These are phyloP conservation scores for Silvanus unidentatus DNA, from an alignment of 2,888 invertebrate species.

Conservation along the genomic window DNA sequence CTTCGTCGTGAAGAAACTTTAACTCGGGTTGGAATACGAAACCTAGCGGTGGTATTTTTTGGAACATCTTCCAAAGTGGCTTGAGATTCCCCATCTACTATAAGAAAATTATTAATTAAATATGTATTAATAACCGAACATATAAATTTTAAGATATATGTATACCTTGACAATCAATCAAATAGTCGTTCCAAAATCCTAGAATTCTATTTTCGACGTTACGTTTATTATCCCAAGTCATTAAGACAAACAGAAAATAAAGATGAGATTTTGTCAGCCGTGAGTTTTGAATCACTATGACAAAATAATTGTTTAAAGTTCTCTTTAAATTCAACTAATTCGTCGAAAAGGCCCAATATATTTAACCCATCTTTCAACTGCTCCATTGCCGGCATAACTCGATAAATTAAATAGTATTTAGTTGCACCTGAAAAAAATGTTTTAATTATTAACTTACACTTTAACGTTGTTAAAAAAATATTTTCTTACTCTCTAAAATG, in stretches of 20 bases:
- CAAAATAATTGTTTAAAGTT: background rate
- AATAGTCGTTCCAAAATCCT: background rate
- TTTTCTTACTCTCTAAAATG: conserved; percentile 11
- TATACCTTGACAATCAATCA: background rate
- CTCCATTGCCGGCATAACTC: background rate
- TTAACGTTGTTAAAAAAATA: too few relatives aligned
- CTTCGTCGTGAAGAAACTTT: background rate
- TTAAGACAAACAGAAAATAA: background rate
- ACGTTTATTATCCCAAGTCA: background rate
- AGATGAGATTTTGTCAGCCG: background rate
- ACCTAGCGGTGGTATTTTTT: background rate
- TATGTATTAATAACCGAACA: too few relatives aligned
- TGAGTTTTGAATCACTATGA: background rate
- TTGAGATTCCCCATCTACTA: too few relatives aligned
- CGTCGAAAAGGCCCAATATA: background rate
- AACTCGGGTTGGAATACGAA: background rate
- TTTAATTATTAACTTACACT: background rate
- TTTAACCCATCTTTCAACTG: background rate
- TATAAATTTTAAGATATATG: background rate
- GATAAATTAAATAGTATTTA: background rate
- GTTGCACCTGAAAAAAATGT: background rate
- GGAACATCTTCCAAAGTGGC: too few relatives aligned
- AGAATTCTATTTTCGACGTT: background rate
- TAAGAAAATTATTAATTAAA: too few relatives aligned
- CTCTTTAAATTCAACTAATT: too few relatives aligned